phyloP scores from a whole-genome alignment of 2,888 invertebrate genomes.

The Amaurobius ferox region DNA sequence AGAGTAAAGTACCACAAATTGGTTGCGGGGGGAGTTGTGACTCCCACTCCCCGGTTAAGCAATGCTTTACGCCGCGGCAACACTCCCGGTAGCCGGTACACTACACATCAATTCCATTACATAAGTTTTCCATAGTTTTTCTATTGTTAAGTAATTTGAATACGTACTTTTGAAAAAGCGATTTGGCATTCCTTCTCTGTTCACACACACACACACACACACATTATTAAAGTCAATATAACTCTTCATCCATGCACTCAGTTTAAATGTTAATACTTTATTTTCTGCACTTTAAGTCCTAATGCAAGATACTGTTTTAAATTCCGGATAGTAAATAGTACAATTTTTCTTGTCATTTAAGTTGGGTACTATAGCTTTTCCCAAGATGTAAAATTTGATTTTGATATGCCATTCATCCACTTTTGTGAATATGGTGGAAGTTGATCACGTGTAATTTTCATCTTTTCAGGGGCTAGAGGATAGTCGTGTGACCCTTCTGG shows the following conservation, averaged over 20 bases:
- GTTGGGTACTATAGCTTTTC: neutral
- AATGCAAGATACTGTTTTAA: too few relatives aligned
- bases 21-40: too few relatives aligned
- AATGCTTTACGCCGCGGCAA: too few relatives aligned
- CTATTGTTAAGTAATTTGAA: constrained; percentile 74
- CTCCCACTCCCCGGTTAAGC: too few relatives aligned
- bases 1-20: too few relatives aligned
- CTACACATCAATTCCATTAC: neutral
- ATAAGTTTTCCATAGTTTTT: neutral
- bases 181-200: neutral
- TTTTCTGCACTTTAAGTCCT: neutral
- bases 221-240: constrained; percentile 21
- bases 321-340: neutral
- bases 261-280: constrained; percentile 26
- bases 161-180: neutral
- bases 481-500: too few relatives aligned
- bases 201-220: too few relatives aligned
- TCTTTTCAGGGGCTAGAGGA: too few relatives aligned
- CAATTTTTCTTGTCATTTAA: neutral
- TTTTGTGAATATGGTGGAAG: neutral
- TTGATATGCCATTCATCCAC: neutral
- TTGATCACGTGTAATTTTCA: too few relatives aligned
- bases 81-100: too few relatives aligned
- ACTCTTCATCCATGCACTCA: constrained; percentile 39
- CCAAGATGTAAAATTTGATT: neutral